A percentile compares a stretch with the other conserved stretches of the same genome.
These are phyloP conservation scores for Calosoma granatense DNA, from an alignment of 1,140 invertebrate genomes.

Conservation along the genomic window DNA sequence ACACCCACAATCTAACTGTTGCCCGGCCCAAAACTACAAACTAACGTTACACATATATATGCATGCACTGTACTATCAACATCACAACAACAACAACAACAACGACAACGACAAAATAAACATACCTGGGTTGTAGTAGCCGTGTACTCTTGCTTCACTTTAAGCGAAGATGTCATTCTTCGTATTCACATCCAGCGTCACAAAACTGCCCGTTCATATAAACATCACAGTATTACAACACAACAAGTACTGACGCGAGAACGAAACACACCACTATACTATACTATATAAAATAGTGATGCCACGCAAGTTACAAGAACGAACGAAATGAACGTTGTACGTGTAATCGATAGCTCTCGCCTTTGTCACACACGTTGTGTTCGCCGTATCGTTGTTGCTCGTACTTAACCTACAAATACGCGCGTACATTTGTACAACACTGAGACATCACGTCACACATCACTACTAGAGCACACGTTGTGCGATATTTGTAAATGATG, in stretches of 20 bases:
- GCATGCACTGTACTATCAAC: constrained; percentile 13
- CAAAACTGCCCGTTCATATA: too few species aligned
- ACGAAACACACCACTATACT: too few species aligned
- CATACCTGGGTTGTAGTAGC: background rate
- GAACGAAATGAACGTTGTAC: too few species aligned
- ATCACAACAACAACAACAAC: background rate
- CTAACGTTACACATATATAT: constrained; percentile 7
- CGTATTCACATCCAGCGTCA: background rate
- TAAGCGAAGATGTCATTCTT: background rate
- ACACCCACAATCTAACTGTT: constrained; percentile 29
- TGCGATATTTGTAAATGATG: background rate
- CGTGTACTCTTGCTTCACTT: background rate
- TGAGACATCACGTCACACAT: too few species aligned
- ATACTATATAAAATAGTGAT: too few species aligned
- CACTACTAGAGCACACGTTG: background rate
- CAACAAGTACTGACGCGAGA: background rate
- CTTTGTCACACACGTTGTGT: too few species aligned
- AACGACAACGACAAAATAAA: too few species aligned
- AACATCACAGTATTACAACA: background rate
- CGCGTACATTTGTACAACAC: too few species aligned
- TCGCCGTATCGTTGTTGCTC: too few species aligned
- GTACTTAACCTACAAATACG: too few species aligned
- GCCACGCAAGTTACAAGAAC: too few species aligned
- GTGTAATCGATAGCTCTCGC: too few species aligned
- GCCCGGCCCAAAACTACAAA: constrained; percentile 12